Evolutionary conservation across 2,113 vertebrate genomes (phyloP).

Genomic region (Channa argus): DNA sequence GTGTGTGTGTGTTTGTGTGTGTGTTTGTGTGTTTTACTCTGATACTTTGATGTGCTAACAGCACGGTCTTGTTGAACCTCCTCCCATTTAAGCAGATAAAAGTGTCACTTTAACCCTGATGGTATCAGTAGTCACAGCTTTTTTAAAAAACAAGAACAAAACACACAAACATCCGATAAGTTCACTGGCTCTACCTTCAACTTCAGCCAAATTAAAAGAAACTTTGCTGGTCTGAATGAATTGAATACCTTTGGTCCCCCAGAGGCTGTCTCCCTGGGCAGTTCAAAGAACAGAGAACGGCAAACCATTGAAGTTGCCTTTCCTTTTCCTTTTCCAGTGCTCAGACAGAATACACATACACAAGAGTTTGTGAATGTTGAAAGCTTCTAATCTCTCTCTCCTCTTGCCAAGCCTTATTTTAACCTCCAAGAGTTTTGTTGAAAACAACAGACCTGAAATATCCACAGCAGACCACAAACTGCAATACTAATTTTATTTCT

Average conservation of each 20-base stretch:
- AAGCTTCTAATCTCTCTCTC: slow-evolving; percentile 57
- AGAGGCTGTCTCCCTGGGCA: slow-evolving; percentile 33
- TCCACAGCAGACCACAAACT: not conserved
- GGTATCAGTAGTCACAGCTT: slow-evolving; percentile 51
- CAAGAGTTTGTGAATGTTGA: slow-evolving; percentile 38
- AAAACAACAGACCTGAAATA: slow-evolving; percentile 19
- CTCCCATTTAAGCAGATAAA: slow-evolving; percentile 52
- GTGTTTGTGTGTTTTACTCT: not conserved
- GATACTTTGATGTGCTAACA: slow-evolving; percentile 26
- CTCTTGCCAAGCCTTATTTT: slow-evolving; percentile 38
- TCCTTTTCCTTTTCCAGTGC: slow-evolving; percentile 15
- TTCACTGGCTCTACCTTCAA: slow-evolving; percentile 61
- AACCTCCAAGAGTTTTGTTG: slow-evolving; percentile 13
- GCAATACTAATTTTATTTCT: not conserved
- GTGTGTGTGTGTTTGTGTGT: slow-evolving; percentile 2
- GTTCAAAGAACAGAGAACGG: slow-evolving; percentile 48
- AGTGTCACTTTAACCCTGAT: slow-evolving; percentile 21
- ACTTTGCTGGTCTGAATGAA: slow-evolving; percentile 66
- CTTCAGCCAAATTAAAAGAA: slow-evolving; percentile 54
- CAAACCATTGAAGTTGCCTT: slow-evolving; percentile 53
- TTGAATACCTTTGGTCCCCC: slow-evolving; percentile 58
- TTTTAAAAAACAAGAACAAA: slow-evolving; percentile 40
- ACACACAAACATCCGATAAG: slow-evolving; percentile 39
- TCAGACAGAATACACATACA: slow-evolving; percentile 35
- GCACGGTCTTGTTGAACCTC: slow-evolving; percentile 25